Evolutionary conservation across 2,888 invertebrate genomes (phyloP).

Genomic region (Hybos culiciformis): DNA sequence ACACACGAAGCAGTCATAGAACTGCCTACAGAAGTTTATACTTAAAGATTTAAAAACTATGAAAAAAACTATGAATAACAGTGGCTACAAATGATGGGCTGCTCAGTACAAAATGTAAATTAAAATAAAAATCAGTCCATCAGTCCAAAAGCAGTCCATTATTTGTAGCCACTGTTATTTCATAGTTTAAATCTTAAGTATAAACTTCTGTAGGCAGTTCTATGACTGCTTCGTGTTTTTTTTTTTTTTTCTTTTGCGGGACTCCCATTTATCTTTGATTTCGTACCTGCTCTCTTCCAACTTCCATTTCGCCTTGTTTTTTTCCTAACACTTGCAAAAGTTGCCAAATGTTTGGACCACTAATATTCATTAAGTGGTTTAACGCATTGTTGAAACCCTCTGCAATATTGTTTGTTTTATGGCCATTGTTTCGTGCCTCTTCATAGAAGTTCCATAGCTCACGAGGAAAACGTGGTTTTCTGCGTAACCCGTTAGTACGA

Average conservation of each 20-base stretch:
- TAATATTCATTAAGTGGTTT: not conserved
- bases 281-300: not conserved
- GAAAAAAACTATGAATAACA: no score
- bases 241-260: not conserved
- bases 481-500: not conserved
- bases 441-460: not conserved
- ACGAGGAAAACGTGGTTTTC: not conserved
- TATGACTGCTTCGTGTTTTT: no score
- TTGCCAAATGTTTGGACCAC: not conserved
- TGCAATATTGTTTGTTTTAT: conserved; percentile 1
- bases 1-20: no score
- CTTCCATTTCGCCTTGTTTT: not conserved
- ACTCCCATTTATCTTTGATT: not conserved
- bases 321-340: not conserved
- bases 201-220: no score
- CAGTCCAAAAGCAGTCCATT: no score
- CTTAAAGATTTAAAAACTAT: no score
- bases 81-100: no score
- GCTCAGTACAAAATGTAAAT: no score
- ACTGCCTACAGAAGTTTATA: no score
- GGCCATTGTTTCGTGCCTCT: not conserved
- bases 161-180: no score
- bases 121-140: no score
- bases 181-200: no score
- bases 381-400: not conserved